Evolutionary conservation across 2,797 vertebrate species (phyloP).

Genomic region (Labeo calbasu): DNA sequence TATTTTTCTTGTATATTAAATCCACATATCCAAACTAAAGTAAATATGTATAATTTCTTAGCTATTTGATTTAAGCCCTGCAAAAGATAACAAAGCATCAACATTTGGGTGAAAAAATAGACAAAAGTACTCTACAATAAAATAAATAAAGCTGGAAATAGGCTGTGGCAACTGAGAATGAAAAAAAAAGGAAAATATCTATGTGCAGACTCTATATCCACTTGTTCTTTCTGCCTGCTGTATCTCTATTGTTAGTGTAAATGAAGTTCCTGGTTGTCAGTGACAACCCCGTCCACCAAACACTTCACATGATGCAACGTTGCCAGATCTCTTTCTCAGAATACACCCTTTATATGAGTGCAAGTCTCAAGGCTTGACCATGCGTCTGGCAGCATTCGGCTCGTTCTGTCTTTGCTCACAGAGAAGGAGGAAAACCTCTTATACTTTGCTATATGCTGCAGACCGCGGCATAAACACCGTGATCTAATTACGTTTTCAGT

Average conservation of each 20-base stretch:
- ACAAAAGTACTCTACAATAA: background rate
- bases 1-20: background rate
- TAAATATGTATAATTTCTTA: background rate
- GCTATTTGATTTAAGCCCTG: background rate
- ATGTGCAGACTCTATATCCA: too few relatives aligned
- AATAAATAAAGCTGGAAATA: background rate
- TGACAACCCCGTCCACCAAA: constrained; percentile 5
- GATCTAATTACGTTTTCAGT: background rate
- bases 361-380: background rate
- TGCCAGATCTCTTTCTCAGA: background rate
- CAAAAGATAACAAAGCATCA: background rate
- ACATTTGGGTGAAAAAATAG: background rate
- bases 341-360: background rate
- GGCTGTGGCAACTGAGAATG: background rate
- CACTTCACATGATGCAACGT: constrained; percentile 1
- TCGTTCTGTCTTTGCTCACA: background rate
- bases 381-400: background rate
- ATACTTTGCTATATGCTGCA: background rate
- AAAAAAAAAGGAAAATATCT: background rate
- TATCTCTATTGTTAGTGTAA: background rate
- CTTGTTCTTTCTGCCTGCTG: background rate
- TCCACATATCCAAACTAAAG: too few relatives aligned
- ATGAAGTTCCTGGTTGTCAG: background rate
- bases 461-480: background rate
- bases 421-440: background rate